These are phyloP conservation scores for Merops nubicus DNA, from an alignment of 2,113 vertebrate species.

Conservation along the genomic window DNA sequence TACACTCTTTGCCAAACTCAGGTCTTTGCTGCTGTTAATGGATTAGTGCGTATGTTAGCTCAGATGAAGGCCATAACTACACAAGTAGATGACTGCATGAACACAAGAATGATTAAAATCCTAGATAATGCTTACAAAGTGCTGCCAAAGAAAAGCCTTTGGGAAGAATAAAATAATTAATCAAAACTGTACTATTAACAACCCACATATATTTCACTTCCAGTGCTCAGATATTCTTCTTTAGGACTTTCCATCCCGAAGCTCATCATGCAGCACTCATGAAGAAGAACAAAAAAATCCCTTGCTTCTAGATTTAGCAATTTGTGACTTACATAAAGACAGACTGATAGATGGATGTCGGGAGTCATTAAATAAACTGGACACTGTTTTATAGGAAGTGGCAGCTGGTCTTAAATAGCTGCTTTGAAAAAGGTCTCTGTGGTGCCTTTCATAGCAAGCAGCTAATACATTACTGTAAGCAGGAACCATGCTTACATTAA, in stretches of 20 bases:
- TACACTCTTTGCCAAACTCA: not conserved
- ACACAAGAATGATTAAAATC: not conserved
- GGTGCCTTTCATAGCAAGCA: slow-evolving; percentile 25
- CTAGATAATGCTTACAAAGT: not conserved
- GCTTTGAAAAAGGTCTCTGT: slow-evolving; percentile 9
- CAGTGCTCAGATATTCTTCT: not conserved
- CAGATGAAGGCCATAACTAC: not conserved
- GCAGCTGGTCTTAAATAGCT: slow-evolving; percentile 21
- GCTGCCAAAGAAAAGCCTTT: slow-evolving; percentile 4
- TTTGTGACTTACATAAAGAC: not conserved
- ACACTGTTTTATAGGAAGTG: slow-evolving; percentile 1
- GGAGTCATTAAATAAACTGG: slow-evolving; percentile 7
- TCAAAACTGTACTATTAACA: not conserved
- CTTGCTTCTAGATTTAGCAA: slow-evolving; percentile 3
- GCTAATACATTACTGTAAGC: slow-evolving; percentile 50
- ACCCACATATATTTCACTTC: not conserved
- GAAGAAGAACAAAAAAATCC: not conserved
- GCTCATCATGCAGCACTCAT: slow-evolving; percentile 9
- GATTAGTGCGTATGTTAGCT: not conserved
- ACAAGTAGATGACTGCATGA: not conserved
- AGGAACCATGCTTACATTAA: slow-evolving; percentile 57
- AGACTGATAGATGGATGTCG: slow-evolving; percentile 7
- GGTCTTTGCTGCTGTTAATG: not conserved
- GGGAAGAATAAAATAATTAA: slow-evolving; percentile 9
- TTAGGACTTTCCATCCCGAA: slow-evolving; percentile 3